phyloP scores from a whole-genome alignment of 2,113 vertebrate genomes.

The Pipa parva region DNA sequence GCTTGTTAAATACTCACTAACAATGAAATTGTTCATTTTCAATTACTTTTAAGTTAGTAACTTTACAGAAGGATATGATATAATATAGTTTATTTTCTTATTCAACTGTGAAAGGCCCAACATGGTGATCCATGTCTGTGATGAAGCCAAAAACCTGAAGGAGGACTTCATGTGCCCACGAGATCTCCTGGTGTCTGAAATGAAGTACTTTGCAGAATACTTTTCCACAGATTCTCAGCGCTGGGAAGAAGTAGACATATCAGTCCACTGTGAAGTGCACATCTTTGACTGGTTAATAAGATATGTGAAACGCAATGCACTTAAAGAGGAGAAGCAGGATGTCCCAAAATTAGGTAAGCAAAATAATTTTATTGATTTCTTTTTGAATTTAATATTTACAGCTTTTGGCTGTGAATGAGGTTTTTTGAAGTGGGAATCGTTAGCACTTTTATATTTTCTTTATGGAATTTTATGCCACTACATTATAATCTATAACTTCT shows the following conservation, averaged over 20 bases:
- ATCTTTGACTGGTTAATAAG: conserved; percentile 98
- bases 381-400: too few species aligned
- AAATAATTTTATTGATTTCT: conserved; percentile 33
- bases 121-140: conserved; percentile 97
- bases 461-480: too few species aligned
- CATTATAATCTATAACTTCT: too few species aligned
- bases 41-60: too few species aligned
- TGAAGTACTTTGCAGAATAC: conserved; percentile 97
- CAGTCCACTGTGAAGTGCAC: conserved; percentile 93
- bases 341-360: conserved; percentile 82
- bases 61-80: too few species aligned
- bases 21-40: too few species aligned
- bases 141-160: conserved; percentile 93
- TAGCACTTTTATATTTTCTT: too few species aligned
- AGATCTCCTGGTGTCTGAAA: conserved; percentile 89
- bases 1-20: too few species aligned
- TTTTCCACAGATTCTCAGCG: conserved; percentile 86
- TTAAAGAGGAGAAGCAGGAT: conserved; percentile 66
- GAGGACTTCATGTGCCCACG: conserved; percentile 94
- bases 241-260: conserved; percentile 98
- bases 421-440: too few species aligned
- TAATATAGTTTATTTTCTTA: conserved; percentile 28
- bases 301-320: conserved; percentile 86
- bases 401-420: too few species aligned
- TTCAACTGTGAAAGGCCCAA: conserved; percentile 88